Evolutionary conservation across 2,888 invertebrate genomes (phyloP).

Genomic region (Julus scandinavius): DNA sequence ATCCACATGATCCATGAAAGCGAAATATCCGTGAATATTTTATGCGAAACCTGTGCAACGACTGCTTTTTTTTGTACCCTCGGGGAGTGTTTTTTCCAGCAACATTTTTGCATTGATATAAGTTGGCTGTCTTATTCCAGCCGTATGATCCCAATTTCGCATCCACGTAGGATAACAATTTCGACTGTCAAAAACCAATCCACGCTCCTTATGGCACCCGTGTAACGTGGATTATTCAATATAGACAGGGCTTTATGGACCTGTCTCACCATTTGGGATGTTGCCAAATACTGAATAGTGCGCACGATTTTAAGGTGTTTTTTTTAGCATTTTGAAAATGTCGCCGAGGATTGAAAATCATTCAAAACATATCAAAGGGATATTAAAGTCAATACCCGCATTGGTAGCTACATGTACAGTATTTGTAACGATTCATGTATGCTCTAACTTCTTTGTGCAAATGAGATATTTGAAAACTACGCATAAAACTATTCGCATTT

Average conservation of each 20-base stretch:
- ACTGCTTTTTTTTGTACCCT: neutral
- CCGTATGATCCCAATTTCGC: slow-evolving; percentile 29
- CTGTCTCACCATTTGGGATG: neutral
- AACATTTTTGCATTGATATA: slow-evolving; percentile 26
- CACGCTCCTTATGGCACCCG: slow-evolving; percentile 5
- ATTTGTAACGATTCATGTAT: no score
- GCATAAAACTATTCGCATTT: no score
- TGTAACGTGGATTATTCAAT: slow-evolving; percentile 36
- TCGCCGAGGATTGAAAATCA: neutral
- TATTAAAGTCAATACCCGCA: no score
- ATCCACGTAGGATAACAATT: slow-evolving; percentile 22
- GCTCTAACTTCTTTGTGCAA: no score
- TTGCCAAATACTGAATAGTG: neutral
- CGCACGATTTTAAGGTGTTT: neutral
- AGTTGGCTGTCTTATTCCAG: slow-evolving; percentile 17
- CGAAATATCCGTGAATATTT: slow-evolving; percentile 31
- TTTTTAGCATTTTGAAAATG: neutral
- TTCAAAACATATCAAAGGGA: neutral
- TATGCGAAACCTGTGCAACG: neutral
- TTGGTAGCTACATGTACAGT: no score
- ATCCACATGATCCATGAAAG: neutral
- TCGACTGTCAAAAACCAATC: slow-evolving; percentile 39
- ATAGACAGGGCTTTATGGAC: slow-evolving; percentile 35
- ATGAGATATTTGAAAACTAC: no score
- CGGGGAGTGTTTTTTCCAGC: slow-evolving; percentile 10